These are phyloP conservation scores for Paramuricea clavata DNA, from an alignment of 92 coral and sea anemone species.

Conservation along the genomic window DNA sequence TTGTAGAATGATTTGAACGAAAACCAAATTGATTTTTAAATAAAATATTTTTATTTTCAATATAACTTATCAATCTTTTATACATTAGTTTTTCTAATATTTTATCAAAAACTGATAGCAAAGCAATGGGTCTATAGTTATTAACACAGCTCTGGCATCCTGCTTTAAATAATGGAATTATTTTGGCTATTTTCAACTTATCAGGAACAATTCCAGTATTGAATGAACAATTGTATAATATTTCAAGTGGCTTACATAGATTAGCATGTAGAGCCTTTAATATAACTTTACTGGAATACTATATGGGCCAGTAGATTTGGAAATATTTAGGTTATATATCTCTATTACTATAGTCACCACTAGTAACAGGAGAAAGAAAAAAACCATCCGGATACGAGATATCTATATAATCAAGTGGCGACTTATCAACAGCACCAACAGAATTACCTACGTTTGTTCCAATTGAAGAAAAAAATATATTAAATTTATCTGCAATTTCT, in stretches of 20 bases:
- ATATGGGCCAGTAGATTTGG: neutral
- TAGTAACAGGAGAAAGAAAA: neutral
- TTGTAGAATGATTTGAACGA: neutral
- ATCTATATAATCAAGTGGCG: neutral
- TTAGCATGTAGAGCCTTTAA: neutral
- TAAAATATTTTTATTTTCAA: too few relatives aligned
- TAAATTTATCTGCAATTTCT: conserved; percentile 7
- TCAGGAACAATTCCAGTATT: too few relatives aligned
- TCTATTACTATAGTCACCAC: neutral
- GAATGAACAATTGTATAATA: too few relatives aligned
- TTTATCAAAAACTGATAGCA: conserved; percentile 35
- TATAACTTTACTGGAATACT: too few relatives aligned
- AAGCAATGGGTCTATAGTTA: conserved; percentile 49
- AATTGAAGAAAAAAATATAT: conserved; percentile 9
- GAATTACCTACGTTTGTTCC: neutral
- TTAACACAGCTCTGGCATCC: too few relatives aligned
- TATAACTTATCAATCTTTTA: too few relatives aligned
- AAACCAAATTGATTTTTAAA: too few relatives aligned
- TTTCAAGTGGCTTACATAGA: neutral
- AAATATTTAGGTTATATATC: neutral
- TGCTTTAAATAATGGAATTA: too few relatives aligned
- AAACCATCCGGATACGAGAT: neutral
- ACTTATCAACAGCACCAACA: neutral
- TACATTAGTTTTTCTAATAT: conserved; percentile 41
- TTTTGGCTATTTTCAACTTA: too few relatives aligned